These are phyloP conservation scores for Tenthredo distinguenda DNA, from an alignment of 2,888 invertebrate species.

Conservation along the genomic window DNA sequence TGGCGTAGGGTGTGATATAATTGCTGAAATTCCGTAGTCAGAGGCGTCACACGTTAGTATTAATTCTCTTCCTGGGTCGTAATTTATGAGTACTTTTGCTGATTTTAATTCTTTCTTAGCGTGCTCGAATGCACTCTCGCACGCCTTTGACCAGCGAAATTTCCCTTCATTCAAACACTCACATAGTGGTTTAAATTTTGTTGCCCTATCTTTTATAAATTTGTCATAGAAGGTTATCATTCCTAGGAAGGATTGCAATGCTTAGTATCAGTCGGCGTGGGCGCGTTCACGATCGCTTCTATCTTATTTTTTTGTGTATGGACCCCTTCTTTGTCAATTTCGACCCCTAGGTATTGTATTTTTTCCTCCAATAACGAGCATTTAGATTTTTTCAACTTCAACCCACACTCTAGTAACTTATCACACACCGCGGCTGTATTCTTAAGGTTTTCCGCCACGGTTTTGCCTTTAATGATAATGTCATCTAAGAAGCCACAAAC, in stretches of 20 bases:
- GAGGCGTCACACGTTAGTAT: slow-evolving; percentile 59
- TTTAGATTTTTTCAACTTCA: neutral
- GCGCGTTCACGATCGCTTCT: slow-evolving; percentile 10
- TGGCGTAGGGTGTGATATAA: neutral
- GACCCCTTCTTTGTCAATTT: neutral
- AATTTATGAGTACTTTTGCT: slow-evolving; percentile 54
- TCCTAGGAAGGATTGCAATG: slow-evolving; percentile 19
- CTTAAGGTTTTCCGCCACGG: neutral
- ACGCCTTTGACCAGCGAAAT: slow-evolving; percentile 53
- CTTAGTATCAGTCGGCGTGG: slow-evolving; percentile 12
- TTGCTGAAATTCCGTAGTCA: slow-evolving; percentile 55
- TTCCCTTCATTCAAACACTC: slow-evolving; percentile 31
- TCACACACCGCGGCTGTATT: neutral
- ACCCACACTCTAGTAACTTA: neutral
- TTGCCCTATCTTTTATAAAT: slow-evolving; percentile 31
- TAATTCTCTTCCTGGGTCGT: slow-evolving; percentile 54
- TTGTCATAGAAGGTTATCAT: slow-evolving; percentile 17
- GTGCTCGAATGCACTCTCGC: slow-evolving; percentile 54
- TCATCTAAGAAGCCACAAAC: neutral
- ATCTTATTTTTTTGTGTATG: neutral
- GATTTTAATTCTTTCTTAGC: slow-evolving; percentile 56
- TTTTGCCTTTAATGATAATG: neutral
- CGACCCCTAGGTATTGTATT: neutral
- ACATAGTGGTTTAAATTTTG: slow-evolving; percentile 53
- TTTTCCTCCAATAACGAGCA: neutral